These are phyloP conservation scores for Astropecten irregularis DNA, from an alignment of 53 echinoderm and acorn worm genomes.

Conservation along the genomic window DNA sequence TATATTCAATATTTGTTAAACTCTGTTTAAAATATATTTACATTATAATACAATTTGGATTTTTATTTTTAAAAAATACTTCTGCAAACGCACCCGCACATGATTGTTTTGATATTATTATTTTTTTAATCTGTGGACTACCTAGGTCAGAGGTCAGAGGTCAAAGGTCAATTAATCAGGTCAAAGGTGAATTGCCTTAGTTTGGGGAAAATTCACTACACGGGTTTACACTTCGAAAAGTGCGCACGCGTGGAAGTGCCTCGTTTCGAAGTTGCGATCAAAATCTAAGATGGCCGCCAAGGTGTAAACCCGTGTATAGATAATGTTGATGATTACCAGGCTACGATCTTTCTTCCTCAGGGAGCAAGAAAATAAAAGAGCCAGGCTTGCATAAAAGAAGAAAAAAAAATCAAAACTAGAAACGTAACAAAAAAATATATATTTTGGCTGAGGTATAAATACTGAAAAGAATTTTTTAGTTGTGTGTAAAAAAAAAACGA, in stretches of 20 bases:
- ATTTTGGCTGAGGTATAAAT: slow-evolving; percentile 51
- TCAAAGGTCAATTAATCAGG: slow-evolving; percentile 26
- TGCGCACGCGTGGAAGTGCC: too few species aligned
- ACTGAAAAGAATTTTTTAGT: slow-evolving; percentile 29
- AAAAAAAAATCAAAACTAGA: slow-evolving; percentile 33
- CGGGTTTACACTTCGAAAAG: too few species aligned
- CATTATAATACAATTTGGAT: slow-evolving; percentile 36
- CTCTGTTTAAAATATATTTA: slow-evolving; percentile 56
- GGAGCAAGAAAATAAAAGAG: too few species aligned
- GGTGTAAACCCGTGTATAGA: too few species aligned
- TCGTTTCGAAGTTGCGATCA: too few species aligned
- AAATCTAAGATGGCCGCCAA: too few species aligned
- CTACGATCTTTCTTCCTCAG: too few species aligned
- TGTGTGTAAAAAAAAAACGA: slow-evolving; percentile 35
- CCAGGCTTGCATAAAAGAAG: slow-evolving; percentile 15
- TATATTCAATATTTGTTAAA: slow-evolving; percentile 50
- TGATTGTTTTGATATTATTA: too few species aligned
- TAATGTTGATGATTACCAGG: too few species aligned
- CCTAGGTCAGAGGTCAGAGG: slow-evolving; percentile 11
- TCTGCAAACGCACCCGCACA: slow-evolving; percentile 18
- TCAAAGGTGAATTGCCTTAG: too few species aligned
- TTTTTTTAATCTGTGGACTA: slow-evolving; percentile 21
- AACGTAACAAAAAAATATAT: slow-evolving; percentile 51
- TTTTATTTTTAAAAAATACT: slow-evolving; percentile 49
- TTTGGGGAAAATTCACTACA: too few species aligned